These are phyloP conservation scores for Leptinotarsa tumamoca DNA, from an alignment of 2,888 invertebrate species.

Conservation along the genomic window DNA sequence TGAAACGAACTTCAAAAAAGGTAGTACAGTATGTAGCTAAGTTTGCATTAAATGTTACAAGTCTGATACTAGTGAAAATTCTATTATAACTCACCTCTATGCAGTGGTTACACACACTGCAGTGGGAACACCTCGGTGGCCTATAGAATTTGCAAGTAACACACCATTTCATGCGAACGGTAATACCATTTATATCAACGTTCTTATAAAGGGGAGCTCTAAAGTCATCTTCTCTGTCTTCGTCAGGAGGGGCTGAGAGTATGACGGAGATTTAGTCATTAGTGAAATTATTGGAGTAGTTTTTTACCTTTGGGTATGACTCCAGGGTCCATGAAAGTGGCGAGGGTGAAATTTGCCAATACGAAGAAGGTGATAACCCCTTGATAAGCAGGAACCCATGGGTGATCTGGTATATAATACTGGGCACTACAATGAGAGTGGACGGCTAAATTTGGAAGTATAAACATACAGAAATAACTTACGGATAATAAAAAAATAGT, in stretches of 20 bases:
- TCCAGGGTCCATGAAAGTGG: slow-evolving; percentile 99
- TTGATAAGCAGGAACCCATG: slow-evolving; percentile 94
- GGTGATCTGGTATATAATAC: slow-evolving; percentile 84
- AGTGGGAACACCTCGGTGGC: slow-evolving; percentile 98
- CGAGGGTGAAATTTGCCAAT: slow-evolving; percentile 97
- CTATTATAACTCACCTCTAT: slow-evolving; percentile 79
- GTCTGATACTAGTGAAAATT: not conserved
- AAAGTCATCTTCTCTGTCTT: slow-evolving; percentile 97
- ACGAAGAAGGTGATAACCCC: slow-evolving; percentile 97
- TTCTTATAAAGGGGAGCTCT: slow-evolving; percentile 96
- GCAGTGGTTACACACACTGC: slow-evolving; percentile 98
- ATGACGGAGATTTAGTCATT: not conserved
- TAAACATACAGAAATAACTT: slow-evolving; percentile 72
- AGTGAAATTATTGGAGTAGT: not conserved
- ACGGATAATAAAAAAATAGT: slow-evolving; percentile 98
- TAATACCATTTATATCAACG: slow-evolving; percentile 98
- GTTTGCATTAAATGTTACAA: not conserved
- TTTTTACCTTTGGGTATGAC: slow-evolving; percentile 93
- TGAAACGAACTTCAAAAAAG: not conserved
- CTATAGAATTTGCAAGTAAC: slow-evolving; percentile 99
- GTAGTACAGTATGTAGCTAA: not conserved
- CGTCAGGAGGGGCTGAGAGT: slow-evolving; percentile 88
- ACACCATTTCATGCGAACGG: slow-evolving; percentile 99
- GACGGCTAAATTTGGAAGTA: slow-evolving; percentile 53
- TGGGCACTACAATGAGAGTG: slow-evolving; percentile 77